Evolutionary conservation across 1,140 invertebrate species (phyloP).

Genomic region (Sesamia nonagrioides): DNA sequence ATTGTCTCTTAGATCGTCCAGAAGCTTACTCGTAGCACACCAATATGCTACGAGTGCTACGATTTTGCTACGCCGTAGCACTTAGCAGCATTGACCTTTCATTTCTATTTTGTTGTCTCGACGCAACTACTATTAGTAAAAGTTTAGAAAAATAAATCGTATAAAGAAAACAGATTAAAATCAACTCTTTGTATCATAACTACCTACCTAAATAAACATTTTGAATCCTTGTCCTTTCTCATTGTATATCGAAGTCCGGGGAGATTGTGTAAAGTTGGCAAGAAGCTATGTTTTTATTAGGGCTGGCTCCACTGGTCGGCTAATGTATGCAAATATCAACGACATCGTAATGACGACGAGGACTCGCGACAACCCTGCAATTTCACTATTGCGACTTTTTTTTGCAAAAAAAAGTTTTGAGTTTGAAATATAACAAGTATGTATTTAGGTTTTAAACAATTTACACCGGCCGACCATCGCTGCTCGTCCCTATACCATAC

Average conservation of each 20-base stretch:
- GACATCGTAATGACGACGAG: conserved; percentile 59
- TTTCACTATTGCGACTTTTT: conserved; percentile 23
- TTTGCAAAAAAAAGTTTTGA: not conserved
- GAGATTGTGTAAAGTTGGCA: conserved; percentile 44
- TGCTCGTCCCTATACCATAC: too few species aligned
- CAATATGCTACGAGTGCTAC: too few species aligned
- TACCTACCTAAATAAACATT: conserved; percentile 13
- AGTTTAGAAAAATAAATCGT: too few species aligned
- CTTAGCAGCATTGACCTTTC: too few species aligned
- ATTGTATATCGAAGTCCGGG: not conserved
- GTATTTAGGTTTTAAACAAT: too few species aligned
- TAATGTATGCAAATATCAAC: conserved; percentile 61
- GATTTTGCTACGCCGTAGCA: too few species aligned
- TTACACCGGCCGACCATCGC: too few species aligned
- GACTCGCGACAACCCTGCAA: not conserved
- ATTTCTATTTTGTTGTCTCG: too few species aligned
- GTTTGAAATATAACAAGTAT: too few species aligned
- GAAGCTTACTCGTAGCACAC: too few species aligned
- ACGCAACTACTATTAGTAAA: too few species aligned
- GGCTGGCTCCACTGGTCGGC: conserved; percentile 37
- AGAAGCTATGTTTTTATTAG: conserved; percentile 60
- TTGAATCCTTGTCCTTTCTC: not conserved
- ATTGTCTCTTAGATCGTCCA: too few species aligned
- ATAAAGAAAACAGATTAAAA: not conserved
- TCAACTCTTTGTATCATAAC: not conserved